Base-by-base conservation (phyloP, 2,797 vertebrate species). In the Cryptoblepharus egeriae region DNA sequence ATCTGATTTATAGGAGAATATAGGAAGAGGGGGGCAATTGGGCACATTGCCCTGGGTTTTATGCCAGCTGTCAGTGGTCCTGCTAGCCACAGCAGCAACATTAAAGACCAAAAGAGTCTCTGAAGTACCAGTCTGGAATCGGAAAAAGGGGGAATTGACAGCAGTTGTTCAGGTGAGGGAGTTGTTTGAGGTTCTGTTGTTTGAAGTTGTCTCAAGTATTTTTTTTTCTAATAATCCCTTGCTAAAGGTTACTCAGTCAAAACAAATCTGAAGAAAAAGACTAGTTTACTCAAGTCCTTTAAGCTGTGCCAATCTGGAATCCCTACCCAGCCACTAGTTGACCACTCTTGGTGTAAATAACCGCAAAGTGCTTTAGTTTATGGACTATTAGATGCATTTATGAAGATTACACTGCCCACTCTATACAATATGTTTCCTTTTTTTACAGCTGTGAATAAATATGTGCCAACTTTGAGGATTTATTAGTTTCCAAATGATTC, bases 401-500 rank as follows among this genome's bases (percentile, higher is more conserved):
- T 6, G 22, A 72, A 70, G 1, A 13, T 79, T 81, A 58, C 60
- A 85, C 5, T 6, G 18, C 32, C 11, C 45, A 18, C 18, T 26
- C 18, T 68, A 75, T 9, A 20, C 37, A 10, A n/a, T 57, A 80
- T 83, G 35, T 55, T 77, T 83, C 37, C 32, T 60, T 82, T 77
- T 32, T 84, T 83, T 78, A 65, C 88, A 77, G 57, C 79, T 4
- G 73, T 79, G 74, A 35, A 35, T 88, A 85, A 88, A 75, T 68
- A 71, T 80, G 32, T 7, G 42, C 3, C 70, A 18, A 6, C 1
- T 7, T 60, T 42, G 49, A 83, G 91, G 80, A 90, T 93, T 88
- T 90, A 93, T 88, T 73, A 69, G 81, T 52, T 90, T 85, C 87
- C 68, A 85, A 81, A 77, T 72, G 67, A 86, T 70, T 71, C 71